These are phyloP conservation scores for Sporophila hypoxantha DNA, from an alignment of 2,113 vertebrate genomes.

Conservation along the genomic window DNA sequence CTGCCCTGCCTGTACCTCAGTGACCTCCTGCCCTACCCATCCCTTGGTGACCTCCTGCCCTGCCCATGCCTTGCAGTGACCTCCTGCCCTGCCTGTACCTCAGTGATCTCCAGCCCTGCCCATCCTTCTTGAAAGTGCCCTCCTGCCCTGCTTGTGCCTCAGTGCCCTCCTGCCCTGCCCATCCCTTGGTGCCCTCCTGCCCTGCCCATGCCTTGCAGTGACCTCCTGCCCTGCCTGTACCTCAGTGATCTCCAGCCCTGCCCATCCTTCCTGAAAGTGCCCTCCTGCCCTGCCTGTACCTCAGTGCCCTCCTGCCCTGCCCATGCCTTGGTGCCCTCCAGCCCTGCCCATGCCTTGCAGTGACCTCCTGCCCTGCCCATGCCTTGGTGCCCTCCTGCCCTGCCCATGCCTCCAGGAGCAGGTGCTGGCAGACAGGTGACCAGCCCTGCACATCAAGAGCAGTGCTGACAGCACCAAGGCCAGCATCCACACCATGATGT, in stretches of 20 bases:
- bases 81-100: no score
- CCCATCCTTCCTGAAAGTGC: accelerated
- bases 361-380: neutral
- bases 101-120: neutral
- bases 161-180: neutral
- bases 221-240: neutral
- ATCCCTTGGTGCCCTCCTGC: accelerated
- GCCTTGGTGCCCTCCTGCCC: neutral
- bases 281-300: neutral
- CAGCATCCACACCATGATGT: accelerated
- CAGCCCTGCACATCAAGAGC: neutral
- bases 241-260: neutral
- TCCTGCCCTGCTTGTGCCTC: neutral
- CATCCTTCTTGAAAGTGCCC: no score
- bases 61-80: neutral
- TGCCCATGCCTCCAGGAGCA: neutral
- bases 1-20: neutral
- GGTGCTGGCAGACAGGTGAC: no score
- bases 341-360: no score
- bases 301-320: neutral
- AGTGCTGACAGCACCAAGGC: accelerated
- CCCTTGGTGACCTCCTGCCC: neutral
- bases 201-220: no score
- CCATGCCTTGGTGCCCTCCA: no score
- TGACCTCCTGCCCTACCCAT: no score